Conservation (phyloP, 2,888 invertebrate species). For the Parelbella ahira region DNA sequence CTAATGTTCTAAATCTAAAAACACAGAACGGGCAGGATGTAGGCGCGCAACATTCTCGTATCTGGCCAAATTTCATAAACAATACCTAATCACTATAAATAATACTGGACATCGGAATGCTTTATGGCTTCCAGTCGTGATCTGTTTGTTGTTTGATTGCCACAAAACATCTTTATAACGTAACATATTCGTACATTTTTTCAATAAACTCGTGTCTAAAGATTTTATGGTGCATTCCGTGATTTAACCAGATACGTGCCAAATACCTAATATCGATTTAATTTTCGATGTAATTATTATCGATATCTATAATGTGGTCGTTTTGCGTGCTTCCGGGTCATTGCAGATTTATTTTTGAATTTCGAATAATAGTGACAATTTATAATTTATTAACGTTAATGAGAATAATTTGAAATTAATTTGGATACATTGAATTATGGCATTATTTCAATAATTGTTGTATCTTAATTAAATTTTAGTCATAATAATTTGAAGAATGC, state of each 20-base stretch:
- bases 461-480: too few relatives aligned
- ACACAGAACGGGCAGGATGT: slow-evolving; percentile 19
- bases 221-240: slow-evolving; percentile 21
- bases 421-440: too few relatives aligned
- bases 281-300: slow-evolving; percentile 11
- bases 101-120: slow-evolving; percentile 33
- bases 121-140: slow-evolving; percentile 33
- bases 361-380: too few relatives aligned
- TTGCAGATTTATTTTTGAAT: too few relatives aligned
- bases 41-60: slow-evolving; percentile 30
- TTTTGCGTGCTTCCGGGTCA: slow-evolving; percentile 19
- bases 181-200: slow-evolving; percentile 19
- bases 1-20: slow-evolving; percentile 4
- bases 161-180: slow-evolving; percentile 34
- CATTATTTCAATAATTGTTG: too few relatives aligned
- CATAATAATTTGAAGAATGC: too few relatives aligned
- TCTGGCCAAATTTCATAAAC: slow-evolving; percentile 26
- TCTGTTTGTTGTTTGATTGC: slow-evolving; percentile 33
- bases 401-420: too few relatives aligned
- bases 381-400: too few relatives aligned
- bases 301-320: slow-evolving; percentile 2
- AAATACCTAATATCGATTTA: too few relatives aligned
- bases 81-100: slow-evolving; percentile 31
- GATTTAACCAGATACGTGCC: too few relatives aligned
- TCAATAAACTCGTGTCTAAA: slow-evolving; percentile 11